Conservation (phyloP, 2,888 invertebrate species). For the Drosophila rubida region DNA sequence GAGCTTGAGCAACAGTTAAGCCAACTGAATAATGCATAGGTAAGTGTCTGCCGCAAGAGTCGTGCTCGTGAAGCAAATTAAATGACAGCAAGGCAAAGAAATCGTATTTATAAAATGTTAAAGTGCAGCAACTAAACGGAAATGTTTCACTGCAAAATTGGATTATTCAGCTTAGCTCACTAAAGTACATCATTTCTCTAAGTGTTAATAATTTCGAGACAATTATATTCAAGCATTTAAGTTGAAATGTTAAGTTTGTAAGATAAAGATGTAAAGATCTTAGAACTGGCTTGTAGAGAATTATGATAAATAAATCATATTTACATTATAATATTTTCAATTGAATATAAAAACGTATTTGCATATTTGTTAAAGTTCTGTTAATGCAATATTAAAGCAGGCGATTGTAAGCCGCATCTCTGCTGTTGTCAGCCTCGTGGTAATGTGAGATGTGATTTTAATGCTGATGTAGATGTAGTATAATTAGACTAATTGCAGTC, state of each 20-base stretch:
- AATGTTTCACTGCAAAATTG: neutral
- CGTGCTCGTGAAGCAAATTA: neutral
- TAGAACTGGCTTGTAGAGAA: too few relatives aligned
- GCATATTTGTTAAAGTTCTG: too few relatives aligned
- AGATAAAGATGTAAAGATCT: too few relatives aligned
- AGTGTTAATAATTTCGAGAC: too few relatives aligned
- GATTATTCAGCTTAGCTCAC: too few relatives aligned
- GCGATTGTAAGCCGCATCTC: neutral
- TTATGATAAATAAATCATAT: too few relatives aligned
- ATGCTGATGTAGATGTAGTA: constrained; percentile 21
- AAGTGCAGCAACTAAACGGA: neutral
- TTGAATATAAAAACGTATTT: too few relatives aligned
- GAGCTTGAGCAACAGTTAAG: constrained; percentile 1
- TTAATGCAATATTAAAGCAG: neutral
- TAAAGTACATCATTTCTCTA: too few relatives aligned
- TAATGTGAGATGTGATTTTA: constrained; percentile 12
- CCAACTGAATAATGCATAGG: constrained; percentile 23
- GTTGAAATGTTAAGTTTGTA: too few relatives aligned
- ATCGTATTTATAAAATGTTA: neutral
- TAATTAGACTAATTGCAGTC: constrained; percentile 52
- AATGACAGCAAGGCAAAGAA: neutral
- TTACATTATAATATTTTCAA: too few relatives aligned
- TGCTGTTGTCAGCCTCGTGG: neutral
- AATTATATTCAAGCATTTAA: too few relatives aligned
- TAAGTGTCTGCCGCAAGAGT: constrained; percentile 6